These are phyloP conservation scores for Pelagia noctiluca DNA, from an alignment of 30 jellyfish, hydroid and myxozoan species.

Conservation along the genomic window DNA sequence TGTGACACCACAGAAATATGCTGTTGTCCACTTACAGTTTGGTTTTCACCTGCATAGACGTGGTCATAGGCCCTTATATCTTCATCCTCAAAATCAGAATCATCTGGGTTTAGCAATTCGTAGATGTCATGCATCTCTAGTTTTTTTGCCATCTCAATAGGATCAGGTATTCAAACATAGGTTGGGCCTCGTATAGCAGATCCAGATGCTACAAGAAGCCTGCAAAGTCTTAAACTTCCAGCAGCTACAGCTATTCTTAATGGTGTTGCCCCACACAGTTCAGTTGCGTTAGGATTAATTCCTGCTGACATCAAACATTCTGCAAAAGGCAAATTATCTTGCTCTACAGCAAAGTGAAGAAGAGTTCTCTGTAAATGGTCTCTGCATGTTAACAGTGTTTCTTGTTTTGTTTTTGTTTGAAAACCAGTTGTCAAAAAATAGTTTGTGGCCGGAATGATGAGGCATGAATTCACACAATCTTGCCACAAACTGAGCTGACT, in stretches of 20 bases:
- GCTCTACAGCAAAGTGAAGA: slow-evolving; percentile 16
- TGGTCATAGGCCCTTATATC: background rate
- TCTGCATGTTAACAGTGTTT: too few relatives aligned
- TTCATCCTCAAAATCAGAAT: slow-evolving; percentile 12
- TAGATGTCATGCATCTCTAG: background rate
- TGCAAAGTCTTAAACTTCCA: background rate
- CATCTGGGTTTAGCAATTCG: background rate
- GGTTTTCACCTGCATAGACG: background rate
- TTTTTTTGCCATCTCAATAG: background rate
- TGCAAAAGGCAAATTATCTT: background rate
- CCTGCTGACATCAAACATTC: background rate
- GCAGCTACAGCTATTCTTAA: background rate
- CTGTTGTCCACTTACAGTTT: background rate
- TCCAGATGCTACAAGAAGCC: background rate
- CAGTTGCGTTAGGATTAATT: background rate
- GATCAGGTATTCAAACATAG: background rate
- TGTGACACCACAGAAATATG: too few relatives aligned
- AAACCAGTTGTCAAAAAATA: too few relatives aligned
- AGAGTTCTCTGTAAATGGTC: background rate
- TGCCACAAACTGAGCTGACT: too few relatives aligned
- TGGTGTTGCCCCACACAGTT: slow-evolving; percentile 12
- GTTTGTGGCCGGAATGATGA: too few relatives aligned
- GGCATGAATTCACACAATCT: too few relatives aligned
- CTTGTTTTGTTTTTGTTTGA: too few relatives aligned
- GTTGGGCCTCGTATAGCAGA: background rate